A percentile compares a stretch with the other conserved stretches of the same genome.
Evolutionary conservation across 2,113 vertebrate genomes (phyloP).

Genomic region (Thalassarche chlororhynchos): DNA sequence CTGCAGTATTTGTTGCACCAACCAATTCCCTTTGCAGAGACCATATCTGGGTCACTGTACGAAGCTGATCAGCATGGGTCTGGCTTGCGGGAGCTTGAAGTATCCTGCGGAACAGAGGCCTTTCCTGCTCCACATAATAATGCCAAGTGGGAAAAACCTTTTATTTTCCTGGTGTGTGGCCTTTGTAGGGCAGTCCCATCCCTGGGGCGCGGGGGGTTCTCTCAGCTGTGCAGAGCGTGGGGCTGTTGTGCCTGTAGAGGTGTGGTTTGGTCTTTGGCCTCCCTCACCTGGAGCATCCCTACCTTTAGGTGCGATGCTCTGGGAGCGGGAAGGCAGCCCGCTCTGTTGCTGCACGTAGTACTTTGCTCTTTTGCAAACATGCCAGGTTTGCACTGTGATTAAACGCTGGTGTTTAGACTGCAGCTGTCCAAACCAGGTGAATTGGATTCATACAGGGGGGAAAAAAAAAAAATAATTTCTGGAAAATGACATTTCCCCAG

Average conservation of each 20-base stretch:
- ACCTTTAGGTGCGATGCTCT: background rate
- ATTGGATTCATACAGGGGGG: background rate
- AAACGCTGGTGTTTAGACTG: background rate
- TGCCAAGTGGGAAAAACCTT: background rate
- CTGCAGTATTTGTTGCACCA: background rate
- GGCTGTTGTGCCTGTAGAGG: background rate
- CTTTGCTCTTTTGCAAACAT: background rate
- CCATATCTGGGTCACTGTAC: background rate
- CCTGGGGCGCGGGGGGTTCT: background rate
- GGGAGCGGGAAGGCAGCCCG: background rate
- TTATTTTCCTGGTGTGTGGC: background rate
- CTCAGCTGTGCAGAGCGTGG: background rate
- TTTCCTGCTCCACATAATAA: background rate
- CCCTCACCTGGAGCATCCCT: background rate
- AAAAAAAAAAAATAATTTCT: background rate
- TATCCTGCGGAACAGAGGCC: background rate
- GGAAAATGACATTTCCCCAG: background rate
- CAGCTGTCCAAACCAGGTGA: slow-evolving; percentile 17
- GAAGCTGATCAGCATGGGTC: background rate
- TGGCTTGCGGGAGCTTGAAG: background rate
- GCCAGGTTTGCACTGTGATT: slow-evolving; percentile 4
- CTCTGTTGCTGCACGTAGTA: background rate
- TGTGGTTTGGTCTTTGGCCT: background rate
- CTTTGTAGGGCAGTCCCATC: background rate
- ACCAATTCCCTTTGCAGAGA: background rate